A percentile compares a stretch with the other conserved stretches of the same genome.
Evolutionary conservation across 2,797 vertebrate genomes (phyloP).

Genomic region (Myotis daubentonii): DNA sequence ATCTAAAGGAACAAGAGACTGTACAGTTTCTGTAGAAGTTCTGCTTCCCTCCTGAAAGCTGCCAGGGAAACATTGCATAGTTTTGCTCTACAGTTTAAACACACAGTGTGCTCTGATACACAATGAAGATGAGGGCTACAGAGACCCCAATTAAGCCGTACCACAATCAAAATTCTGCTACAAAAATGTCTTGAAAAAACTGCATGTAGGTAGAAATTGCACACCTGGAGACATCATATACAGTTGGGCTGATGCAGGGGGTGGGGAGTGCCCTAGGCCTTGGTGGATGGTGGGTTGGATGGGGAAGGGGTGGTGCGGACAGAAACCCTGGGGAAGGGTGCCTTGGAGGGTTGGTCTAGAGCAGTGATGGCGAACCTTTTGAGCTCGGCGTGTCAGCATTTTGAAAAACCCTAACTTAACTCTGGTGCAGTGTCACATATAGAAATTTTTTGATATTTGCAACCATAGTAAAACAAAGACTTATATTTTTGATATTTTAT

Average conservation of each 20-base stretch:
- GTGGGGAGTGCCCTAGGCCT: neutral
- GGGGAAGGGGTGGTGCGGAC: neutral
- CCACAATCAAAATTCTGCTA: neutral
- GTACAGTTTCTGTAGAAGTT: neutral
- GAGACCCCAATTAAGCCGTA: neutral
- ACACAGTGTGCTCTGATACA: neutral
- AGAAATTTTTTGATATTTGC: no score
- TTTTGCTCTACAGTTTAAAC: slow-evolving; percentile 22
- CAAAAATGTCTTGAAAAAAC: neutral
- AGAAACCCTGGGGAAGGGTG: neutral
- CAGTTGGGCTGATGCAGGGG: neutral
- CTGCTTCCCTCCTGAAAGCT: slow-evolving; percentile 12
- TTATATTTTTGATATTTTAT: no score
- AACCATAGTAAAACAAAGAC: no score
- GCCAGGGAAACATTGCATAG: neutral
- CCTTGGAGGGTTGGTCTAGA: neutral
- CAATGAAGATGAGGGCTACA: neutral
- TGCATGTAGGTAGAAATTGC: neutral
- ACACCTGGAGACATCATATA: neutral
- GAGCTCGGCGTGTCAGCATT: no score
- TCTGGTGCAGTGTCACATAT: no score
- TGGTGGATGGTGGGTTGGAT: neutral
- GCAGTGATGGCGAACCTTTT: neutral
- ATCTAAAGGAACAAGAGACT: slow-evolving; percentile 58
- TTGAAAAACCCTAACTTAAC: no score